Percentiles rank a stretch among this genome's conserved stretches.
These are phyloP conservation scores for Lagria hirta DNA, from an alignment of 2,888 invertebrate genomes.

Conservation along the genomic window DNA sequence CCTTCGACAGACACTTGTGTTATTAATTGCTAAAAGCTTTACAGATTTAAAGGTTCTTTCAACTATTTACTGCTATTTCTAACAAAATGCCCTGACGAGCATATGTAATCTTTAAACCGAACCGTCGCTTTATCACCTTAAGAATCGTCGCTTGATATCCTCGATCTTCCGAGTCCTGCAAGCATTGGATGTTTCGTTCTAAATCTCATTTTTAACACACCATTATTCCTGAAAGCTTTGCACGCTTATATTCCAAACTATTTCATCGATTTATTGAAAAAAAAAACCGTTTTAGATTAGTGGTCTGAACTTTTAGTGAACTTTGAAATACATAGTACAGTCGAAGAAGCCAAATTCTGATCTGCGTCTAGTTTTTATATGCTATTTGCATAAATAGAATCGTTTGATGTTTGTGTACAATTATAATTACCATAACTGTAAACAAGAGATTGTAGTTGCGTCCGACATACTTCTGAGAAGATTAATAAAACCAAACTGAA, in stretches of 20 bases:
- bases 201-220: constrained; percentile 24
- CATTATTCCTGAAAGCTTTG: constrained; percentile 21
- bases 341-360: not conserved
- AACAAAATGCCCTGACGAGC: too few species aligned
- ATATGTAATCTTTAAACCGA: constrained; percentile 9
- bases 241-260: too few species aligned
- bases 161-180: constrained; percentile 17
- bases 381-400: constrained; percentile 15
- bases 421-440: constrained; percentile 16
- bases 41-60: too few species aligned
- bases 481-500: too few species aligned
- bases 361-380: constrained; percentile 6
- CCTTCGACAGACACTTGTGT: too few species aligned
- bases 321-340: not conserved
- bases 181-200: constrained; percentile 14
- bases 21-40: too few species aligned
- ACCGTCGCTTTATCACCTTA: constrained; percentile 11
- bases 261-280: too few species aligned
- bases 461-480: too few species aligned
- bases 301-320: not conserved
- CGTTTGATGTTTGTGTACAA: constrained; percentile 13
- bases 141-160: constrained; percentile 8
- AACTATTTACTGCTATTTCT: too few species aligned
- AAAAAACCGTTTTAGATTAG: too few species aligned
- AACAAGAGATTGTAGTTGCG: constrained; percentile 14